phyloP scores from a whole-genome alignment of 2,113 vertebrate species.

The Dasyurus viverrinus region DNA sequence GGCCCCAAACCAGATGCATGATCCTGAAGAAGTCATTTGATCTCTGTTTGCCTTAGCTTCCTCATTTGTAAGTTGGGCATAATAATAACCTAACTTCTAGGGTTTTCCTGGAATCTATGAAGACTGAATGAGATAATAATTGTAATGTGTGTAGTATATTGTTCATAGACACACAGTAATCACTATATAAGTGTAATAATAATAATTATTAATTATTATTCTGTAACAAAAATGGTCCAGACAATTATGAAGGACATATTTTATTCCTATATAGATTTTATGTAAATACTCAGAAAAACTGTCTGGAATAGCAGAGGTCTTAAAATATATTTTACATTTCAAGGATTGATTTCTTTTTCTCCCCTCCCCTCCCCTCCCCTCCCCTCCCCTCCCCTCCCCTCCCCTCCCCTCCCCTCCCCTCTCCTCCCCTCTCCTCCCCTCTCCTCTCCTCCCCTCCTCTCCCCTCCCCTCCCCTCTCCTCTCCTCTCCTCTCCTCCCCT shows the following conservation, averaged over 20 bases:
- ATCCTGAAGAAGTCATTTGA: not conserved
- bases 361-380: too few species aligned
- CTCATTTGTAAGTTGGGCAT: not conserved
- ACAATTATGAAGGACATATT: not conserved
- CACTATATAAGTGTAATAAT: not conserved
- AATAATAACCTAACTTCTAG: not conserved
- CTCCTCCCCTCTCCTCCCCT: too few species aligned
- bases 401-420: not conserved
- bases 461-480: not conserved
- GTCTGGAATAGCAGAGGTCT: not conserved
- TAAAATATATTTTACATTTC: not conserved
- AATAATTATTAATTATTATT: not conserved
- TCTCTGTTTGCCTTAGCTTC: not conserved
- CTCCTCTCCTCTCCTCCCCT: too few species aligned
- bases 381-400: too few species aligned
- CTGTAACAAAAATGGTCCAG: not conserved
- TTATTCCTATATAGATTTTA: not conserved
- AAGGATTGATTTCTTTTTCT: not conserved
- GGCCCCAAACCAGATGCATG: not conserved
- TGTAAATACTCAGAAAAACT: not conserved
- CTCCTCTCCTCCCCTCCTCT: too few species aligned
- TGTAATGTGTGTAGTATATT: not conserved
- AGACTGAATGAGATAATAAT: not conserved
- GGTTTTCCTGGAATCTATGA: not conserved
- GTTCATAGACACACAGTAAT: not conserved